These are phyloP conservation scores for Dasyprocta punctata DNA, from an alignment of 2,113 vertebrate species.

Conservation along the genomic window DNA sequence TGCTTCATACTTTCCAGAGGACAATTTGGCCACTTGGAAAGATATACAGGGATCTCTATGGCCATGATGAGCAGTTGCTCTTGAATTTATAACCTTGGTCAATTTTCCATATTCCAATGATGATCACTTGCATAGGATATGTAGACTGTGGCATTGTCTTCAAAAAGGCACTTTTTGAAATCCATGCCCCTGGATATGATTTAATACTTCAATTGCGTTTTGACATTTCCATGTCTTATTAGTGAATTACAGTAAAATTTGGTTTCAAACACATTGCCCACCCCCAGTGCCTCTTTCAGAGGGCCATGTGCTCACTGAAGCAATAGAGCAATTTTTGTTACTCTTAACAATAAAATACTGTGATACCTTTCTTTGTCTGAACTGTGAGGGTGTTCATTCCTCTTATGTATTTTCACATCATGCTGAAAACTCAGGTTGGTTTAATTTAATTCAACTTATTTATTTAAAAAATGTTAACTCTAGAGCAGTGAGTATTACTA, in stretches of 20 bases:
- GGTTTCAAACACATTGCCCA: slow-evolving; percentile 18
- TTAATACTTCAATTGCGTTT: slow-evolving; percentile 51
- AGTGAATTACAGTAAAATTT: slow-evolving; percentile 40
- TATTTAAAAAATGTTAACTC: not conserved
- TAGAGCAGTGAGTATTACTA: not conserved
- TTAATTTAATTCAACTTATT: slow-evolving; percentile 39
- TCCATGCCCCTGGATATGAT: not conserved
- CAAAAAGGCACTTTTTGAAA: slow-evolving; percentile 45
- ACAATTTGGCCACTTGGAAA: not conserved
- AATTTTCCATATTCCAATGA: slow-evolving; percentile 44
- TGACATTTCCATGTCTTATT: slow-evolving; percentile 63
- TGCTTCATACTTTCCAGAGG: slow-evolving; percentile 31
- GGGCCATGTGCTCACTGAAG: slow-evolving; percentile 22
- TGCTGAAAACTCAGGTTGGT: slow-evolving; percentile 41
- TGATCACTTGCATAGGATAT: not conserved
- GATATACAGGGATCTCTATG: not conserved
- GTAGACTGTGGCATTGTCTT: slow-evolving; percentile 41
- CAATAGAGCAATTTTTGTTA: slow-evolving; percentile 42
- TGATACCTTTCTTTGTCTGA: slow-evolving; percentile 28
- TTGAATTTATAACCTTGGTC: slow-evolving; percentile 40
- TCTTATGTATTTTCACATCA: not conserved
- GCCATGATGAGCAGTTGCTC: not conserved
- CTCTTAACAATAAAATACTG: slow-evolving; percentile 56
- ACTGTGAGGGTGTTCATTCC: slow-evolving; percentile 37
- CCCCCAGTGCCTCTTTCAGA: not conserved